Evolutionary conservation across 2,113 vertebrate species (phyloP), one percentile per base, ranked within the genome.

Genomic region (Ptilonorhynchus violaceus): DNA sequence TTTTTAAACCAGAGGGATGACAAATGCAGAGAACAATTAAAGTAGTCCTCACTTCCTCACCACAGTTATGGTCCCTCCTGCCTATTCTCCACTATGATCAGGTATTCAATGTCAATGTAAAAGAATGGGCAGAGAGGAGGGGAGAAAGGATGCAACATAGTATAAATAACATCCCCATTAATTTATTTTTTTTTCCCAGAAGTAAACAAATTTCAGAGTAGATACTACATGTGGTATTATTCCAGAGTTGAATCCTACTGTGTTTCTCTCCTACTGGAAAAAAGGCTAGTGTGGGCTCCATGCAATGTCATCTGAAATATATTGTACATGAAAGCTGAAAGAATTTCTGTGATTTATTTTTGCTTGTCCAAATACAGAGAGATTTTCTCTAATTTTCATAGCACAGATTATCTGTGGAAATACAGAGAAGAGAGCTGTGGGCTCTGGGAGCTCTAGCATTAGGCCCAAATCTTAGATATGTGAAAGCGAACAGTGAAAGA

Each of bases 141-240:
- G 41, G 2, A 55, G 4, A 41, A 50, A 5, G 13, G 23, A 47
- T 14, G 11, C 15, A 46, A 52, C 6, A 21, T 1, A 37, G 35
- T 30, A 24, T 12, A 66, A 89, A 25, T 35, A 90, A 81, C 3
- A 59, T 14, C 4, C 22, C 30, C 47, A 41, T 25, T 44, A 12
- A 55, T 64, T 44, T 56, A 2, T 4, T 3, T 13, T 52, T 33
- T 9, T 17, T 6, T 1, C 0, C 25, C 13, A 55, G 10, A 85
- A 60, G 20, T 56, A 85, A 42, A 15, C 2, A 4, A 73, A 69
- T 89, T 66, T 39, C 44, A 12, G 16, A 86, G 18, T 8, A 66
- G 15, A 60, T 47, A 35, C 17, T 52, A 30, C 13, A 33, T 60
- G 30, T 30, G 19, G 41, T 77, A 68, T 72, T 64, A 80, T 20